Evolutionary conservation across 2,113 vertebrate species (phyloP).

Genomic region (Bujurquina vittata): DNA sequence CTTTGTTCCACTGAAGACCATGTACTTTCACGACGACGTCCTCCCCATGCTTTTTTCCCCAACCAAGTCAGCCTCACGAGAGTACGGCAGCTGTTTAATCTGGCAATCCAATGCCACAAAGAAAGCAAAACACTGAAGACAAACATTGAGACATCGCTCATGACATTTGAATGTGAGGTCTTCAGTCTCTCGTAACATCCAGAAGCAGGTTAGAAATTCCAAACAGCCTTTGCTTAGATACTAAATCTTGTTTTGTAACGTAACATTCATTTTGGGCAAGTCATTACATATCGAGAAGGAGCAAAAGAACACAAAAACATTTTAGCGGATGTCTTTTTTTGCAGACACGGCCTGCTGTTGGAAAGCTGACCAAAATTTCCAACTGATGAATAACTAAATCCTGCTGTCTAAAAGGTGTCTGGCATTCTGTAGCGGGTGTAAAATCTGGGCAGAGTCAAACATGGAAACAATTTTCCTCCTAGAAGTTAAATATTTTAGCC

Average conservation of each 20-base stretch:
- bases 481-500: constrained; percentile 34
- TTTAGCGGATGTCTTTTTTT: neutral
- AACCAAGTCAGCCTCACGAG: constrained; percentile 5
- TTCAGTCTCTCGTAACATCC: constrained; percentile 33
- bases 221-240: neutral
- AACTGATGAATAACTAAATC: constrained; percentile 7
- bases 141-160: constrained; percentile 20
- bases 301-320: constrained; percentile 6
- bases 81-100: constrained; percentile 58
- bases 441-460: constrained; percentile 21
- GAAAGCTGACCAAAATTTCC: neutral
- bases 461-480: constrained; percentile 10
- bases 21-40: constrained; percentile 18
- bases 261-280: neutral
- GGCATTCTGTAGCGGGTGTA: neutral
- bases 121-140: constrained; percentile 4
- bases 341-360: neutral
- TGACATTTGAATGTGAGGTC: constrained; percentile 39
- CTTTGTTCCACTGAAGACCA: constrained; percentile 54
- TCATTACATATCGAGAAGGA: constrained; percentile 1
- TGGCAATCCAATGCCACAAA: constrained; percentile 40
- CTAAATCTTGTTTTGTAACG: neutral
- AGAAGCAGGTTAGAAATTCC: constrained; percentile 8
- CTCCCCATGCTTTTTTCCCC: constrained; percentile 12
- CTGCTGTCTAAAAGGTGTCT: neutral